Percentiles rank a stretch among this genome's conserved stretches.
phyloP scores from a whole-genome alignment of 2,113 vertebrate genomes.

The Struthio camelus region DNA sequence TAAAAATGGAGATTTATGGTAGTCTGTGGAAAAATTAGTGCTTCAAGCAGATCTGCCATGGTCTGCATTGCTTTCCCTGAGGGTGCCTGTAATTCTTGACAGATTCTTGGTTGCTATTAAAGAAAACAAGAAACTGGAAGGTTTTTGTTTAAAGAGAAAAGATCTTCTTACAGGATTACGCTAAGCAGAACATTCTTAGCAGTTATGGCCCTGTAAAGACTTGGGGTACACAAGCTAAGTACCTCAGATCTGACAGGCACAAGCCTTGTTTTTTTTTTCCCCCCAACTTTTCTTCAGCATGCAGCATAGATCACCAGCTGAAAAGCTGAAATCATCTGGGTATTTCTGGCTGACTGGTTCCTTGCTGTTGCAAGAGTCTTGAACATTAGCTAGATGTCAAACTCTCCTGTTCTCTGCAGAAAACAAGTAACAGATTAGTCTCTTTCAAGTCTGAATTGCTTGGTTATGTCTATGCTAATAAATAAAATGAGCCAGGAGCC shows the following conservation, averaged over 20 bases:
- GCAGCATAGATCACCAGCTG: neutral
- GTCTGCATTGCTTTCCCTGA: constrained; percentile 3
- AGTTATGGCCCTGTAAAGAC: neutral
- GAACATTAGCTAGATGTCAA: neutral
- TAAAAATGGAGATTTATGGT: constrained; percentile 31
- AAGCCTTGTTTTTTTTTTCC: neutral
- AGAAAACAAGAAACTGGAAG: neutral
- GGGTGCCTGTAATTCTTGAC: constrained; percentile 23
- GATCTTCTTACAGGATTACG: neutral
- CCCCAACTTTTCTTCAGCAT: neutral
- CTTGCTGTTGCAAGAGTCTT: neutral
- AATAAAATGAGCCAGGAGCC: neutral
- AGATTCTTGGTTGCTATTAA: neutral
- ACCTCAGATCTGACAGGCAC: neutral
- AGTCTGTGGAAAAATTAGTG: constrained; percentile 22
- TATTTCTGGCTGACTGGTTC: neutral
- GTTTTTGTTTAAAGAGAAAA: neutral
- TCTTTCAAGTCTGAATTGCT: neutral
- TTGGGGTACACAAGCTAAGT: neutral
- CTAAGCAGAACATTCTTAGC: neutral
- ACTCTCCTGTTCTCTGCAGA: neutral
- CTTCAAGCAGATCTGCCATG: neutral
- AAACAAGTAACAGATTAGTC: neutral
- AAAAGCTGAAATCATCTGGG: neutral
- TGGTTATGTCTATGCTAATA: neutral